A percentile compares a stretch with the other conserved stretches of the same genome.
Evolutionary conservation across 2,113 vertebrate genomes (phyloP).

Genomic region (Bubo scandiacus): DNA sequence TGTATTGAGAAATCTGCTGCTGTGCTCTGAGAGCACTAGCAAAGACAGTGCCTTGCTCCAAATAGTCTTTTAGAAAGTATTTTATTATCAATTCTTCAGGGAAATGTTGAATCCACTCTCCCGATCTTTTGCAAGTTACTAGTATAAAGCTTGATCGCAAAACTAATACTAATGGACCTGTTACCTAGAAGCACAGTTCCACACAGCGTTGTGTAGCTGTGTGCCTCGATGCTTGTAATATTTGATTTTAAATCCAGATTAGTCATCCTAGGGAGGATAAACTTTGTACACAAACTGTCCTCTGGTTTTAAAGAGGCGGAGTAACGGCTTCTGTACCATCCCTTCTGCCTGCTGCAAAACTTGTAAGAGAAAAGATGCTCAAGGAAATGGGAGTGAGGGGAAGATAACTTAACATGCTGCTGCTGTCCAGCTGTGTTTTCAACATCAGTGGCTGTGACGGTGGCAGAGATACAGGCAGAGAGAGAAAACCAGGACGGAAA

Average conservation of each 20-base stretch:
- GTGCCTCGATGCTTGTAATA: accelerated
- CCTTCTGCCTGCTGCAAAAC: neutral
- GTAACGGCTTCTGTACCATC: neutral
- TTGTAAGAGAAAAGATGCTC: neutral
- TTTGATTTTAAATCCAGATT: neutral
- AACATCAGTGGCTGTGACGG: neutral
- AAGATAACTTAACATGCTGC: too few relatives aligned
- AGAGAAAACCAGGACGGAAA: neutral
- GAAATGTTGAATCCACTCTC: neutral
- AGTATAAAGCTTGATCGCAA: neutral
- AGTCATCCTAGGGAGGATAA: neutral
- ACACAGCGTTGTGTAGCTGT: neutral
- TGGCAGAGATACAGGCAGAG: neutral
- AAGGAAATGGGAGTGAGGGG: neutral
- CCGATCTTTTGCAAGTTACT: neutral
- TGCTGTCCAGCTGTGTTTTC: neutral
- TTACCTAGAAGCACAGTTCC: neutral
- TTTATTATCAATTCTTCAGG: neutral
- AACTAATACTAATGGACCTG: neutral
- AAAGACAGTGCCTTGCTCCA: neutral
- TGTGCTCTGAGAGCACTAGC: neutral
- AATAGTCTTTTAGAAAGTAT: neutral
- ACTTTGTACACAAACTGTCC: accelerated
- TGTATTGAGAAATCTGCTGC: neutral
- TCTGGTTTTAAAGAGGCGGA: neutral